Evolutionary conservation across 2,888 invertebrate species (phyloP).

Genomic region (Agelastica alni): DNA sequence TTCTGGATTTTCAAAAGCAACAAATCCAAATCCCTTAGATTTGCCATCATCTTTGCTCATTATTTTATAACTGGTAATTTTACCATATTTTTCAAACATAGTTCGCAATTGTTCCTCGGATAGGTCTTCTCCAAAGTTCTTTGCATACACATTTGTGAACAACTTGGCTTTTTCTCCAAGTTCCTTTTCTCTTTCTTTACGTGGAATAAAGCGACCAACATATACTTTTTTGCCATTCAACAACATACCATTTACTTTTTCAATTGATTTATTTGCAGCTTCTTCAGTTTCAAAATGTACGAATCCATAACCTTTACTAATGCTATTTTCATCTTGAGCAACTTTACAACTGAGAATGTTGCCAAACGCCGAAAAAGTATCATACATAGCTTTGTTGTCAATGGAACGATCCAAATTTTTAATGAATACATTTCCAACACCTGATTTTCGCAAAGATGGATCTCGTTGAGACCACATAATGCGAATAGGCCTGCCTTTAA

Average conservation of each 20-base stretch:
- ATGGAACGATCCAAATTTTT: constrained; percentile 98
- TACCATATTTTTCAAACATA: constrained; percentile 92
- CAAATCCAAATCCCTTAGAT: constrained; percentile 98
- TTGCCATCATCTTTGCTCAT: constrained; percentile 93
- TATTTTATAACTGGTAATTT: constrained; percentile 89
- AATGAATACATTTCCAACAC: constrained; percentile 99
- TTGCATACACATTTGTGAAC: constrained; percentile 98
- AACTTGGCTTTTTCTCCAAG: constrained; percentile 94
- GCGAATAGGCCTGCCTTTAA: constrained; percentile 96
- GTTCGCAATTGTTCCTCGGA: constrained; percentile 86
- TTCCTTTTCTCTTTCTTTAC: constrained; percentile 97
- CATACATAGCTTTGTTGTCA: constrained; percentile 99
- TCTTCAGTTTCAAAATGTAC: constrained; percentile 99
- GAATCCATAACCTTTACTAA: constrained; percentile 96
- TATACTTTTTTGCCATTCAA: constrained; percentile 98
- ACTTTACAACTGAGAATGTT: constrained; percentile 99
- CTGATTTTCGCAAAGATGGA: constrained; percentile 96
- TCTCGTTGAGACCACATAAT: constrained; percentile 99
- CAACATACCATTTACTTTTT: constrained; percentile 95
- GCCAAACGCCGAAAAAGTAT: constrained; percentile 98
- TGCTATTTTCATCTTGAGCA: constrained; percentile 92
- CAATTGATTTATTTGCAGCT: constrained; percentile 96
- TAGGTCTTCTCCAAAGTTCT: constrained; percentile 96
- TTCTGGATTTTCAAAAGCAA: constrained; percentile 96
- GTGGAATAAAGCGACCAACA: constrained; percentile 97